Evolutionary conservation across 2,888 invertebrate species (phyloP).

Genomic region (Leucozona laternaria): DNA sequence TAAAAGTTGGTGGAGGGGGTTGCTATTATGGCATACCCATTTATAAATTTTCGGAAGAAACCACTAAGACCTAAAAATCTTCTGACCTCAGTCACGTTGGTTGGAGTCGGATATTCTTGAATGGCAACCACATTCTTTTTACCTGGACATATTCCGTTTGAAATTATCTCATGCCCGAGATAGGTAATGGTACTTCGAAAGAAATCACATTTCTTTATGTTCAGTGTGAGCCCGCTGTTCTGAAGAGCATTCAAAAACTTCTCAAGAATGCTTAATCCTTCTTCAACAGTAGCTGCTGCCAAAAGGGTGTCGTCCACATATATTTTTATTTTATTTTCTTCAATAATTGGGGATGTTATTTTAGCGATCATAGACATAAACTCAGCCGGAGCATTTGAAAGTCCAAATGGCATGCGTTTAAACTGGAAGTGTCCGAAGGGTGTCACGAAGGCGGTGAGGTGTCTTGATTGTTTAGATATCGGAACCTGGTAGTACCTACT

Average conservation of each 20-base stretch:
- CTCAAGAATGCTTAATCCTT: not conserved
- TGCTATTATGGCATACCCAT: not conserved
- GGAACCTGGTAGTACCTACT: constrained; percentile 14
- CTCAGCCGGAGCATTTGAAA: constrained; percentile 1
- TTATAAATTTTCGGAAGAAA: constrained; percentile 1
- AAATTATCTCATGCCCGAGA: not conserved
- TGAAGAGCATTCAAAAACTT: constrained; percentile 21
- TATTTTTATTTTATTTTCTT: not conserved
- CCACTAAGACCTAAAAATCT: not conserved
- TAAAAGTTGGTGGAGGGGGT: not conserved
- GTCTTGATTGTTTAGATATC: constrained; percentile 8
- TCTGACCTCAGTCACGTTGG: not conserved
- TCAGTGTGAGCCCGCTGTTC: constrained; percentile 10
- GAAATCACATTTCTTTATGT: constrained; percentile 19
- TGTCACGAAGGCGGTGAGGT: constrained; percentile 8
- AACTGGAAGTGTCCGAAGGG: not conserved
- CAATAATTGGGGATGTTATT: not conserved
- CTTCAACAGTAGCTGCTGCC: constrained; percentile 2
- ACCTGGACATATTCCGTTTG: not conserved
- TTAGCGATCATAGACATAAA: not conserved
- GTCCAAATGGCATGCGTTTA: not conserved
- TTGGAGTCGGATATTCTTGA: not conserved
- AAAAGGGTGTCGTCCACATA: constrained; percentile 9
- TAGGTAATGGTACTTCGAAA: not conserved
- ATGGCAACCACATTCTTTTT: not conserved